Evolutionary conservation across 2,888 invertebrate species (phyloP).

Genomic region (Mellilla xanthometata): DNA sequence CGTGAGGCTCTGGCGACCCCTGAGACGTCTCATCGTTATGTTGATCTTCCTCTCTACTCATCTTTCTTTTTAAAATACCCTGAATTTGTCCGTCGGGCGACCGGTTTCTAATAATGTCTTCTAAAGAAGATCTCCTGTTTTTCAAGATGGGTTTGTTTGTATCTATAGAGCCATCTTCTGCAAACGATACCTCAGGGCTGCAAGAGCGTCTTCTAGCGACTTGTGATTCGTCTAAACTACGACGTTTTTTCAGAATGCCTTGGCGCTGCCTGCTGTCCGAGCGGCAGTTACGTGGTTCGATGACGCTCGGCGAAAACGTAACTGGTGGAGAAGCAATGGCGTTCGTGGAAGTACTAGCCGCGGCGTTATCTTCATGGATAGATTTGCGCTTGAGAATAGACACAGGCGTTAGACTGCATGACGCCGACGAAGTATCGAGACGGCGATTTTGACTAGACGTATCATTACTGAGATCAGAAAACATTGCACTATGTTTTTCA

Average conservation of each 20-base stretch:
- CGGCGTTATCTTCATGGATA: slow-evolving; percentile 76
- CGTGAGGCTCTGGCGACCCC: slow-evolving; percentile 87
- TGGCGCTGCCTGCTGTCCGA: slow-evolving; percentile 84
- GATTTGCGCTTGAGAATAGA: slow-evolving; percentile 88
- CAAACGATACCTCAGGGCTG: slow-evolving; percentile 86
- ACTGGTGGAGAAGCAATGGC: slow-evolving; percentile 86
- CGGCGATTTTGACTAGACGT: slow-evolving; percentile 78
- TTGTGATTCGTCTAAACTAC: slow-evolving; percentile 91
- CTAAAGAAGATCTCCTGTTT: slow-evolving; percentile 87
- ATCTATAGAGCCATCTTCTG: slow-evolving; percentile 80
- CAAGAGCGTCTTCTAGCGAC: slow-evolving; percentile 86
- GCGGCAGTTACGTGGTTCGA: slow-evolving; percentile 84
- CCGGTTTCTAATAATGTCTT: slow-evolving; percentile 85
- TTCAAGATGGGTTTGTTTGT: slow-evolving; percentile 86
- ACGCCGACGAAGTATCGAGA: slow-evolving; percentile 62
- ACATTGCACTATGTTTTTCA: slow-evolving; percentile 80
- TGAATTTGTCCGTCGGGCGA: slow-evolving; percentile 86
- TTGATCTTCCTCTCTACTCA: slow-evolving; percentile 85
- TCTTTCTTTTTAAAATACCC: slow-evolving; percentile 87
- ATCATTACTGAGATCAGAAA: slow-evolving; percentile 80
- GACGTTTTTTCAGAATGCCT: slow-evolving; percentile 92
- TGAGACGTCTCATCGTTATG: slow-evolving; percentile 84
- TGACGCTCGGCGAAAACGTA: slow-evolving; percentile 90
- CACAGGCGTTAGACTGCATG: slow-evolving; percentile 76
- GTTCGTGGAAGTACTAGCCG: slow-evolving; percentile 76